Conservation (phyloP, 2,113 vertebrate species). For the Onychorhynchus coronatus region DNA sequence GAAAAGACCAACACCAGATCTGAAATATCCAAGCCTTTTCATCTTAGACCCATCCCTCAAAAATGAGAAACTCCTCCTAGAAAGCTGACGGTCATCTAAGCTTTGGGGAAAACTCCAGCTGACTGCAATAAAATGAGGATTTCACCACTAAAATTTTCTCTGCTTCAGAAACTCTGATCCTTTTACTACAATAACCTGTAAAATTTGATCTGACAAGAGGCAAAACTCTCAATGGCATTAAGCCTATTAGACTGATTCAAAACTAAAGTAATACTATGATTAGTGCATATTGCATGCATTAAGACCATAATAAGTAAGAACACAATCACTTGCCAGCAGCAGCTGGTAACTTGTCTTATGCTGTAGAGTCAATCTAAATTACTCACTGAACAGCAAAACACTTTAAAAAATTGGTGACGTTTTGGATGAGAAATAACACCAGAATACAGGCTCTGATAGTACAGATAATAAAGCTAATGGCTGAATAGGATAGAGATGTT, state of each 20-base stretch:
- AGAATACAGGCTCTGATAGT: background rate
- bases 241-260: background rate
- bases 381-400: background rate
- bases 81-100: background rate
- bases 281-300: background rate
- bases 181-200: background rate
- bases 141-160: background rate
- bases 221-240: background rate
- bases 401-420: background rate
- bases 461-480: background rate
- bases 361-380: background rate
- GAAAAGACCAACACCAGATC: background rate
- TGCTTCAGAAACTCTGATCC: background rate
- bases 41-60: background rate
- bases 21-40: background rate
- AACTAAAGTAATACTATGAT: slow-evolving; percentile 27
- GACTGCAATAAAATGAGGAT: background rate
- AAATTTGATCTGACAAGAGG: background rate
- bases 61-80: background rate
- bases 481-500: background rate
- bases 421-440: slow-evolving; percentile 11
- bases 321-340: background rate
- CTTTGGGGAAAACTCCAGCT: background rate
- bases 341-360: background rate
- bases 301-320: background rate